These are phyloP conservation scores for Loriculus beryllinus DNA, from an alignment of 2,797 vertebrate species.

Conservation along the genomic window DNA sequence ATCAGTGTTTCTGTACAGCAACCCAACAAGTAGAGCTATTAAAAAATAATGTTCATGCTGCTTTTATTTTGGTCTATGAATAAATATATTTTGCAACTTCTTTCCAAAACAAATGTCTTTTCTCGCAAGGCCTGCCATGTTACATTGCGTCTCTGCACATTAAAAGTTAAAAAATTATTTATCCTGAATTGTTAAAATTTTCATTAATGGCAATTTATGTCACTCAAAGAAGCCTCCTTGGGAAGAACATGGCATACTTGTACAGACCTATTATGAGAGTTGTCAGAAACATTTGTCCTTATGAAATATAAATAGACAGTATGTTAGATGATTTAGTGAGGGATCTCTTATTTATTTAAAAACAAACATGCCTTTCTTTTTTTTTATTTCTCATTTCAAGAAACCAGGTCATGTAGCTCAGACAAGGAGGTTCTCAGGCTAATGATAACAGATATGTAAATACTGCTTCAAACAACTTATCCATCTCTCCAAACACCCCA, in stretches of 20 bases:
- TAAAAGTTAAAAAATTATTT: slow-evolving; percentile 92
- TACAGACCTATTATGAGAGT: slow-evolving; percentile 91
- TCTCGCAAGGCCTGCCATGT: slow-evolving; percentile 71
- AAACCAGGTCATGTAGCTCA: slow-evolving; percentile 68
- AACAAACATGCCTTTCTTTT: slow-evolving; percentile 74
- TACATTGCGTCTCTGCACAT: slow-evolving; percentile 76
- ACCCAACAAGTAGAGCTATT: slow-evolving; percentile 54
- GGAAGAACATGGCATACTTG: slow-evolving; percentile 84
- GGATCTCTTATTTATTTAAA: slow-evolving; percentile 84
- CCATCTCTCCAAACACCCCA: neutral
- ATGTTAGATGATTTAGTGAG: slow-evolving; percentile 79
- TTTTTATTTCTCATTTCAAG: slow-evolving; percentile 70
- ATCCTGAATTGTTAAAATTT: slow-evolving; percentile 89
- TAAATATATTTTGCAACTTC: slow-evolving; percentile 64
- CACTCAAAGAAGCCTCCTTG: slow-evolving; percentile 82
- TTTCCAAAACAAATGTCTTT: slow-evolving; percentile 71
- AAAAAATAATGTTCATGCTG: slow-evolving; percentile 70
- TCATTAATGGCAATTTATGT: slow-evolving; percentile 93
- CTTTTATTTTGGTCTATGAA: slow-evolving; percentile 68
- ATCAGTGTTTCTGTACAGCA: slow-evolving; percentile 35
- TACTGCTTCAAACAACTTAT: neutral
- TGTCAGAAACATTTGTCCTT: slow-evolving; percentile 95
- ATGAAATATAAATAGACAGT: slow-evolving; percentile 89
- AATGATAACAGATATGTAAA: slow-evolving; percentile 32
- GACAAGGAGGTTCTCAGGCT: slow-evolving; percentile 31